Evolutionary conservation across 2,113 vertebrate genomes (phyloP), one percentile per base, ranked within the genome.

Genomic region (Mionectes macconnelli): DNA sequence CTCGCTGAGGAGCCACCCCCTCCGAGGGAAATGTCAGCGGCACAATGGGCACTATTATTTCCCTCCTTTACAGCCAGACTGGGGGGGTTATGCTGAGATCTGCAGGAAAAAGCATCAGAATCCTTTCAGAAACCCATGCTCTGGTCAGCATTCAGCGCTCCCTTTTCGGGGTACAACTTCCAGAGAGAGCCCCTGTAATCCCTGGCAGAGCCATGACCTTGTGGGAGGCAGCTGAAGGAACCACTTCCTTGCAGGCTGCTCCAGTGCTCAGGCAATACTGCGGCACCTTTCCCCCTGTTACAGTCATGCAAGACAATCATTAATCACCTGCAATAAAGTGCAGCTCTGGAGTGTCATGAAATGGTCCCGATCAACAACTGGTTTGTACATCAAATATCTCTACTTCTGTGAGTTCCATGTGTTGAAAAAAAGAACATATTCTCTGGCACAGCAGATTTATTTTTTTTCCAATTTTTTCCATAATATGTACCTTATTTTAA

Each of bases 11-110:
- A 91, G 84, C 84, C 91, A 91, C 84, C 91, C 74, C 77, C 89
- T 91, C 70, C 0, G 8, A 91, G 81, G 89, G 95, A 94, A 95
- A 96, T 94, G 94, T 93, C 95, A 95, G 81, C 3, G 27, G 44
- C 74, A 96, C 91, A 96, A 96, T 73, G 94, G 81, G 21, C 14
- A 1, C 77, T 49, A 73, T 95, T 97, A 91, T 96, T 89, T 57
- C 2, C 1, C 74, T 79, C 77, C 62, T 95, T 85, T 87, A 87
- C 66, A 57, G 17, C 49, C 81, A 62, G 57, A 53, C 3, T 68
- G 89, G 84, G 80, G 80, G 76, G 57, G 22, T 95, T 62, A 4
- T 66, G 80, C 44, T 57, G 16, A 55, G 85, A 40, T 12, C 89
- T 37, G 19, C 14, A 89, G 81, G 47, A 95, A 96, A 95, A 60